Conservation (phyloP, 2,113 vertebrate species). For the Hippocampus zosterae region DNA sequence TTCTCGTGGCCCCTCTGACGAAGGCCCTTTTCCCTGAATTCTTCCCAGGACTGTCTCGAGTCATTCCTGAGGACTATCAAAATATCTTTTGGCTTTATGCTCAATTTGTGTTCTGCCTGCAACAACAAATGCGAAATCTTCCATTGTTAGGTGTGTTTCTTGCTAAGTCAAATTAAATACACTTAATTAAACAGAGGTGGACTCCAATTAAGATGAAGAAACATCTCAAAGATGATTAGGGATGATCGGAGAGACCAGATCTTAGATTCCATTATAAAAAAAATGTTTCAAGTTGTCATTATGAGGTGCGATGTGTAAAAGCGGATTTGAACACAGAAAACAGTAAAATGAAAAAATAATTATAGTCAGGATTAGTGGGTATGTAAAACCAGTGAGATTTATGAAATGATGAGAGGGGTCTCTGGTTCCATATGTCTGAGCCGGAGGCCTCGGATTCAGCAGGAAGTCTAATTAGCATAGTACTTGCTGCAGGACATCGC, state of each 20-base stretch:
- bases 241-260: not conserved
- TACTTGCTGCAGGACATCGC: conserved; percentile 78
- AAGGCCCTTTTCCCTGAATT: too few species aligned
- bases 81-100: too few species aligned
- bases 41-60: too few species aligned
- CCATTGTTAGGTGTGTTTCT: too few species aligned
- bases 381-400: not conserved
- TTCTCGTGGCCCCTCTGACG: too few species aligned
- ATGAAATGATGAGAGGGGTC: conserved; percentile 27
- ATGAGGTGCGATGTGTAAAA: not conserved
- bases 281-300: not conserved
- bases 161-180: too few species aligned
- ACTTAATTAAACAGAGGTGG: not conserved
- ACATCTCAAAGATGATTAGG: not conserved
- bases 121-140: too few species aligned
- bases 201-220: not conserved
- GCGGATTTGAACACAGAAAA: not conserved
- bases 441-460: conserved; percentile 43
- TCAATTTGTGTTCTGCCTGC: too few species aligned
- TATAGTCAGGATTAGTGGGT: not conserved
- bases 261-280: not conserved
- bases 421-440: conserved; percentile 43
- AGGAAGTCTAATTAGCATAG: conserved; percentile 52
- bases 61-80: too few species aligned
- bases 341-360: not conserved